A percentile compares a stretch with the other conserved stretches of the same genome.
phyloP scores from a whole-genome alignment of 2,888 invertebrate species.

The Clistopyga incitator region DNA sequence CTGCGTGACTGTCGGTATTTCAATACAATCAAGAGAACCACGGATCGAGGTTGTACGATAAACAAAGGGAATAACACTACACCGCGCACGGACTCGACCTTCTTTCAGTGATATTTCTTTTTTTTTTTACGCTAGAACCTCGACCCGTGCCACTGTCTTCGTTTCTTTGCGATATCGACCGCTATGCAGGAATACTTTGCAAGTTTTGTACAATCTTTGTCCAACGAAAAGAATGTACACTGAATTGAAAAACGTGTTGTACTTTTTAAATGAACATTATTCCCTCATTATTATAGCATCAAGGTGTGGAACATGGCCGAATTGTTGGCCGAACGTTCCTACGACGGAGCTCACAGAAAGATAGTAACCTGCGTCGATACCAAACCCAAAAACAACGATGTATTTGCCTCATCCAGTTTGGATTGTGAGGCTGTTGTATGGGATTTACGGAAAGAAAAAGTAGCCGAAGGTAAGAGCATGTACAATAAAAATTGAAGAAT shows the following conservation, averaged over 20 bases:
- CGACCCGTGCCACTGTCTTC: too few relatives aligned
- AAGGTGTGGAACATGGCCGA: conserved; percentile 84
- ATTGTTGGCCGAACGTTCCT: conserved; percentile 79
- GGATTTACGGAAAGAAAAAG: conserved; percentile 79
- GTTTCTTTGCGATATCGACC: too few relatives aligned
- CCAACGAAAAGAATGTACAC: background rate
- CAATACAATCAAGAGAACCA: too few relatives aligned
- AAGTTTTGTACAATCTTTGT: too few relatives aligned
- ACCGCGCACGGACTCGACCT: too few relatives aligned
- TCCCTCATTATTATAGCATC: conserved; percentile 78
- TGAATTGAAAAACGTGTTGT: background rate
- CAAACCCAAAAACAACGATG: conserved; percentile 84
- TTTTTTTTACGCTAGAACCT: too few relatives aligned
- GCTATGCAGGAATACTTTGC: too few relatives aligned
- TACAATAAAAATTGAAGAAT: background rate
- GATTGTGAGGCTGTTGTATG: conserved; percentile 79
- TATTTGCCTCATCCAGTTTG: conserved; percentile 85
- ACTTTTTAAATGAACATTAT: background rate
- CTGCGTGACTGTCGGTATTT: too few relatives aligned
- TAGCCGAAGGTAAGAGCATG: conserved; percentile 75
- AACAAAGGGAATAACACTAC: too few relatives aligned
- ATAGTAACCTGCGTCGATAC: conserved; percentile 84
- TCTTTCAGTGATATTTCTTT: too few relatives aligned
- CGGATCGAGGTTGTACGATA: too few relatives aligned
- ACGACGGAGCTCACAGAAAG: conserved; percentile 82